Conservation (phyloP, 2,797 vertebrate species). For the Pantherophis alleghaniensis region DNA sequence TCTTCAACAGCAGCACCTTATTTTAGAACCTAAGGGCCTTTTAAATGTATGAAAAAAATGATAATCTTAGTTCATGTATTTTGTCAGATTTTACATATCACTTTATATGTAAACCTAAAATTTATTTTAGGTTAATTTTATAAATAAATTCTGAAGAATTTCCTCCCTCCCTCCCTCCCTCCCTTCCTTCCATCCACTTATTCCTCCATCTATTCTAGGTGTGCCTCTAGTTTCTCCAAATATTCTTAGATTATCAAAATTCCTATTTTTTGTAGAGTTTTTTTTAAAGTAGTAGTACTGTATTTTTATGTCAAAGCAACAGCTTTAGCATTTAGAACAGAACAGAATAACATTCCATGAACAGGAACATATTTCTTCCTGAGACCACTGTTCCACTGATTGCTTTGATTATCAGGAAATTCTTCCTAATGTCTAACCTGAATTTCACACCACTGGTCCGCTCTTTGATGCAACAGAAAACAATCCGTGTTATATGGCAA, state of each 20-base stretch:
- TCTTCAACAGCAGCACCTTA: slow-evolving; percentile 41
- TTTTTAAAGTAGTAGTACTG: not conserved
- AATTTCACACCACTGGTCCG: not conserved
- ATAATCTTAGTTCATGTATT: slow-evolving; percentile 33
- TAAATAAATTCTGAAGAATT: not conserved
- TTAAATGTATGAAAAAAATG: slow-evolving; percentile 47
- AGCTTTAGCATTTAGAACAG: not conserved
- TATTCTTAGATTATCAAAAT: not conserved
- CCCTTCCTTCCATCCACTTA: not conserved
- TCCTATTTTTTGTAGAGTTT: not conserved
- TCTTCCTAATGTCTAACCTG: not conserved
- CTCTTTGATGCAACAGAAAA: not conserved
- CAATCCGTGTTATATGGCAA: not conserved
- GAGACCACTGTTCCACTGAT: not conserved
- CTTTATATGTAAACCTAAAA: not conserved
- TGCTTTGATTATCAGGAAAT: not conserved
- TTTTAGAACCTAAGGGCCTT: slow-evolving; percentile 38
- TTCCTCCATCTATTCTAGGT: not conserved
- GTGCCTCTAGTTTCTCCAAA: not conserved
- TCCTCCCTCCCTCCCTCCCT: not conserved
- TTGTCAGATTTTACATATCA: slow-evolving; percentile 31
- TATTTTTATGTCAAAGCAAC: not conserved
- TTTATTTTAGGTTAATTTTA: slow-evolving; percentile 17
- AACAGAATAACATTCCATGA: not conserved
- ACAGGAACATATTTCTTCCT: not conserved